Evolutionary conservation across 1,140 invertebrate species (phyloP).

Genomic region (Apocrypta bakeri): DNA sequence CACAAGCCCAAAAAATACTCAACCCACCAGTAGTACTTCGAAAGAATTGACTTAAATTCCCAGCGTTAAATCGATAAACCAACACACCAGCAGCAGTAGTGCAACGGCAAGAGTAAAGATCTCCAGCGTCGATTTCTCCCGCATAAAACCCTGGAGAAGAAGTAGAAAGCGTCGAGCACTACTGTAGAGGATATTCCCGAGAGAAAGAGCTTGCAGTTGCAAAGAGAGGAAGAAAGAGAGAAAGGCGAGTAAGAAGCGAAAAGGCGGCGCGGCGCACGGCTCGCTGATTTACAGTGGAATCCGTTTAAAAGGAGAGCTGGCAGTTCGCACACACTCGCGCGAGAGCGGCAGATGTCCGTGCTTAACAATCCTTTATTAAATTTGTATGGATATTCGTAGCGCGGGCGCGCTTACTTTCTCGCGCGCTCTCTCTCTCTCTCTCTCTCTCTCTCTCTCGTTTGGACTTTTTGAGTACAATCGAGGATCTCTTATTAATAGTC

Average conservation of each 20-base stretch:
- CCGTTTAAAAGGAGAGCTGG: slow-evolving; percentile 34
- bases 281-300: slow-evolving; percentile 46
- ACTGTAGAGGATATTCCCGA: not conserved
- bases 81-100: not conserved
- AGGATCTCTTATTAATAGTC: not conserved
- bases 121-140: not conserved
- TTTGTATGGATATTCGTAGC: slow-evolving; percentile 34
- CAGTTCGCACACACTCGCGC: not conserved
- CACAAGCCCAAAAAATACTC: not conserved
- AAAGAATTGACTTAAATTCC: not conserved
- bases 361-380: slow-evolving; percentile 47
- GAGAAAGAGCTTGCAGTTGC: not conserved
- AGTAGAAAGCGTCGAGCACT: not conserved
- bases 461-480: not conserved
- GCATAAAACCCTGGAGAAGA: not conserved
- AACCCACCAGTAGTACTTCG: not conserved
- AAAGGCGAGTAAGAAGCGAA: not conserved
- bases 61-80: not conserved
- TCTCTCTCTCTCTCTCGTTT: too few relatives aligned
- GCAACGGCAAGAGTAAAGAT: not conserved
- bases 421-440: too few relatives aligned
- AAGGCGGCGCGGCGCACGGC: slow-evolving; percentile 22
- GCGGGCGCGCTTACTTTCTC: not conserved
- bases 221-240: not conserved
- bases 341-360: slow-evolving; percentile 24